A percentile compares a stretch with the other conserved stretches of the same genome.
Conservation (phyloP, 35 echinoderm and acorn worm species). For the Strongylocentrotus purpuratus region DNA sequence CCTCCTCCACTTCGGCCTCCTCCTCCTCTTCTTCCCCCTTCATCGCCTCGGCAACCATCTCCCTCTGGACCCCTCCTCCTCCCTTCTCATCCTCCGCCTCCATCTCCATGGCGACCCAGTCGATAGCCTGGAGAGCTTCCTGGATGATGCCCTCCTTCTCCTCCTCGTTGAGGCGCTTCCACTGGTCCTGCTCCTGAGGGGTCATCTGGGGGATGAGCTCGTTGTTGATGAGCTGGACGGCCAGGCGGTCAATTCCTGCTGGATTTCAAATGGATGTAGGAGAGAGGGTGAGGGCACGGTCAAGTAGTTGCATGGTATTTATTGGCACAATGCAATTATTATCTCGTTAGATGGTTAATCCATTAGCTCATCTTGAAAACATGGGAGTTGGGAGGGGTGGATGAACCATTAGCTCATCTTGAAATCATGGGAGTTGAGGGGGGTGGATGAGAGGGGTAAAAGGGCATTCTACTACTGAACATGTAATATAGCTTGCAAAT, state of each 20-base stretch:
- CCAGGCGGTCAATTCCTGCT: slow-evolving; percentile 33
- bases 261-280: not conserved
- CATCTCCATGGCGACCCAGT: slow-evolving; percentile 45
- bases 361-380: not conserved
- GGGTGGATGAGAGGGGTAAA: not conserved
- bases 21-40: not conserved
- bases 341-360: not conserved
- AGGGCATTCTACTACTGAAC: not conserved
- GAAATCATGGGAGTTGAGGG: not conserved
- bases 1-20: not conserved
- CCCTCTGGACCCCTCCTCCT: not conserved
- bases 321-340: not conserved
- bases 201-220: slow-evolving; percentile 51
- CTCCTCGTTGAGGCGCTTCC: not conserved
- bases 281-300: not conserved
- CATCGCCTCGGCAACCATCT: not conserved
- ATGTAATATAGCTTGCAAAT: not conserved
- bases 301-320: not conserved
- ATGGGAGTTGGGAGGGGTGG: not conserved
- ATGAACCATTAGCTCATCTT: not conserved
- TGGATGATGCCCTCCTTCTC: slow-evolving; percentile 49
- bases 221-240: slow-evolving; percentile 37
- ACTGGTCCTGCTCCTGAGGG: slow-evolving; percentile 30
- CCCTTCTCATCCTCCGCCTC: not conserved
- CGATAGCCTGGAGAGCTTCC: slow-evolving; percentile 29